Conservation (phyloP, 2,797 vertebrate species). For the Vireo griseus region DNA sequence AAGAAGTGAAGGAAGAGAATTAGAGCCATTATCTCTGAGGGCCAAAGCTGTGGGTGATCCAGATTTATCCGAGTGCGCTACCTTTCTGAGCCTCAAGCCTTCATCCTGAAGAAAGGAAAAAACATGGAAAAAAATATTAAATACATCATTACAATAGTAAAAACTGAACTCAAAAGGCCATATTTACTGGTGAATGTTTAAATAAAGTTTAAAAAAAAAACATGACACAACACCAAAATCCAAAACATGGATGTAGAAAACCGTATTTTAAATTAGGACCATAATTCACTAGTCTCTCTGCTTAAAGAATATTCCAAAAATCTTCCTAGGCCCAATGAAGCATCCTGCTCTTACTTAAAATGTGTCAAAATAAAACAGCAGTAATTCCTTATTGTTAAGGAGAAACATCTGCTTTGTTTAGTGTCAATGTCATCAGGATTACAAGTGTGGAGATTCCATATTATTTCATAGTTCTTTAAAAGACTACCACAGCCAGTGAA, state of each 20-base stretch:
- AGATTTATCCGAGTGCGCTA: slow-evolving; percentile 85
- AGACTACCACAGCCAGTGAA: not conserved
- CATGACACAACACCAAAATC: not conserved
- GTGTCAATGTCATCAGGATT: not conserved
- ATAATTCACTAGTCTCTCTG: not conserved
- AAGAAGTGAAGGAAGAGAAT: slow-evolving; percentile 94
- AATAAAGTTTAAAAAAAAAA: not conserved
- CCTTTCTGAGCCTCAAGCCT: slow-evolving; percentile 88
- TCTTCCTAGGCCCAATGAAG: not conserved
- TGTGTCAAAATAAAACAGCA: not conserved
- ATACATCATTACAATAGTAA: not conserved
- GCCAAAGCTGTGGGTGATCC: slow-evolving; percentile 81
- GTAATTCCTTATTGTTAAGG: not conserved
- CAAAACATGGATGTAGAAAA: not conserved
- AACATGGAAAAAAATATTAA: not conserved
- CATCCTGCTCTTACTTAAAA: not conserved
- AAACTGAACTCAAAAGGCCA: not conserved
- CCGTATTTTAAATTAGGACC: not conserved
- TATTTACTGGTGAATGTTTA: not conserved
- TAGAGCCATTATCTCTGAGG: slow-evolving; percentile 85
- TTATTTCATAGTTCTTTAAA: not conserved
- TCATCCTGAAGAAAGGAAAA: slow-evolving; percentile 84
- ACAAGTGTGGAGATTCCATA: not conserved
- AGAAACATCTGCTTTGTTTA: not conserved
- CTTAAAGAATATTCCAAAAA: not conserved